Evolutionary conservation across 2,888 invertebrate genomes (phyloP), one percentile per base, ranked within the genome.

Genomic region (Euclidia mi): DNA sequence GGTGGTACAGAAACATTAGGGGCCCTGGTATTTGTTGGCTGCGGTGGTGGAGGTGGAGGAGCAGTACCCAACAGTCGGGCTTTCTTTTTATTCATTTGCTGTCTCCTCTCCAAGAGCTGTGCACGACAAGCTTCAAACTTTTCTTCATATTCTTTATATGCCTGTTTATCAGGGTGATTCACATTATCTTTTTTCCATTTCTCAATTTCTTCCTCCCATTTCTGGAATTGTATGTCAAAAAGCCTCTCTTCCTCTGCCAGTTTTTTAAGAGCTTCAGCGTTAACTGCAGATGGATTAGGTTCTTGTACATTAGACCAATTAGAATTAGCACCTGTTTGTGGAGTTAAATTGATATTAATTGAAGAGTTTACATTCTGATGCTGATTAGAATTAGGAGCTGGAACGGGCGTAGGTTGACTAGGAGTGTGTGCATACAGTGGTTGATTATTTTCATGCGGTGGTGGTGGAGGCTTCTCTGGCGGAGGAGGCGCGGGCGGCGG

Each of bases 181-280:
- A 96, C 97, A 92, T 99, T 99, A 80, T 98, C 97, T 63, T 96
- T 96, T 84, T 97, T 98, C 99, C 99, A 99, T 76, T 97, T 97
- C 78, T 97, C 96, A 86, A 98, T 98, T 85, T 98, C 98, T 71
- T 97, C 96, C 89, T 98, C 98, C 98, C 98, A 99, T 81, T 98
- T 97, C 77, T 96, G 96, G 85, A 98, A 98, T 87, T 98, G 98
- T 61, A 96, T 96, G 82, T 98, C 98, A 90, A 99, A 99, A 56
- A 96, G 96, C 85, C 96, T 96, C 88, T 98, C 98, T 76, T 98
- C 97, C 67, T 94, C 94, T n/a, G 91, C 89, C 17, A 94, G 79
- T 70, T 91, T 92, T 52, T 87, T 88, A 15, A 94, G 68, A 29
- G 91, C 94, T 17, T 94, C 94, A 25, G 81, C 72, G 75, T 91